Conservation (phyloP, 2,888 invertebrate genomes). For the Sicus ferrugineus region DNA sequence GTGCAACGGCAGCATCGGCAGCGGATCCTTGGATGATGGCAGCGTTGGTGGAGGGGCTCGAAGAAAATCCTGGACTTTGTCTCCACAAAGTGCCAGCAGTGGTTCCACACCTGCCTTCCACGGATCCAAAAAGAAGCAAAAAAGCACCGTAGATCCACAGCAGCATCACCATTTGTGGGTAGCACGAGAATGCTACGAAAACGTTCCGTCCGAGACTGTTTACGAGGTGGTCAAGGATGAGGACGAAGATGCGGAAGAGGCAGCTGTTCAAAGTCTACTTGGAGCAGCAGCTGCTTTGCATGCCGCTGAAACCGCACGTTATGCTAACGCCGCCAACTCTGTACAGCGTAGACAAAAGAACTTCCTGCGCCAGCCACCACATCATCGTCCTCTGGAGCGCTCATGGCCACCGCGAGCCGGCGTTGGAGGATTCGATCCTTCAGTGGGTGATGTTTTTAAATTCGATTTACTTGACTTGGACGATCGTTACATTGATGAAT, state of each 20-base stretch:
- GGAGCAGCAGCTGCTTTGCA: constrained; percentile 59
- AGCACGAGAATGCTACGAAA: constrained; percentile 62
- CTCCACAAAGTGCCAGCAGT: constrained; percentile 53
- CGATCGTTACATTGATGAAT: constrained; percentile 64
- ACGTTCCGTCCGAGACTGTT: constrained; percentile 61
- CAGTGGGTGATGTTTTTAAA: constrained; percentile 80
- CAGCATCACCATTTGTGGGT: constrained; percentile 61
- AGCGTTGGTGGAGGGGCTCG: constrained; percentile 57
- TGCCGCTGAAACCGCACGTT: constrained; percentile 38
- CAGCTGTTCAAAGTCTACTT: constrained; percentile 57
- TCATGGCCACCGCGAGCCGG: constrained; percentile 73
- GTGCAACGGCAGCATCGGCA: constrained; percentile 56
- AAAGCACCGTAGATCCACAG: constrained; percentile 59
- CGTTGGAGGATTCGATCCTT: constrained; percentile 64
- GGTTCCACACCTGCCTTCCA: constrained; percentile 56
- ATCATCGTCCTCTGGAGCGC: constrained; percentile 80
- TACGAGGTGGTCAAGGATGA: constrained; percentile 50
- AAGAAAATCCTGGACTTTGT: constrained; percentile 58
- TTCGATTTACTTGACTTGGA: constrained; percentile 87
- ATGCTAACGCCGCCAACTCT: constrained; percentile 26
- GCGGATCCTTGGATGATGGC: constrained; percentile 49
- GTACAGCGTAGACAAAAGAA: constrained; percentile 48
- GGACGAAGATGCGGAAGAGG: constrained; percentile 51
- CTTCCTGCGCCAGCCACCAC: constrained; percentile 51
- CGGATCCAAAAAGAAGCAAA: constrained; percentile 72